These are phyloP conservation scores for Poecile atricapillus DNA, from an alignment of 2,113 vertebrate genomes.

Conservation along the genomic window DNA sequence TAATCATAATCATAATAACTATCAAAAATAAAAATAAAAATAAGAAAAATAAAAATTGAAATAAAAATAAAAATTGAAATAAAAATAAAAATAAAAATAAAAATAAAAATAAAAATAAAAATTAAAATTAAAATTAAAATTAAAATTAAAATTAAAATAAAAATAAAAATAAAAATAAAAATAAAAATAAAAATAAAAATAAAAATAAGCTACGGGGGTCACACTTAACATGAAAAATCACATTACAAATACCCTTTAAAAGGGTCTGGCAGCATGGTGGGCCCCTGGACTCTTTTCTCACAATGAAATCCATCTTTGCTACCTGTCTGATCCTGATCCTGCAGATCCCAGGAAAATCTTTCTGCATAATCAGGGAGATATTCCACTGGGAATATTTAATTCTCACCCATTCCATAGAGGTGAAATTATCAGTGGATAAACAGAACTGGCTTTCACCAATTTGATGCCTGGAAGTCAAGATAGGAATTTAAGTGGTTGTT, in stretches of 20 bases:
- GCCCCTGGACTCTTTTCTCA: background rate
- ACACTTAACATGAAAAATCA: background rate
- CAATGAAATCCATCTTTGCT: background rate
- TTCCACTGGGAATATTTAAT: background rate
- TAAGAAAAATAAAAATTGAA: no score
- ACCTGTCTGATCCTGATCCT: background rate
- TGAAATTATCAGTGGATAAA: background rate
- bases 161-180: background rate
- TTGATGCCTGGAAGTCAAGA: background rate
- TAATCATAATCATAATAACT: no score
- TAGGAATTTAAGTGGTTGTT: background rate
- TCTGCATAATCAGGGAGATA: no score
- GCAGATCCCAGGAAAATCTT: background rate
- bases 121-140: background rate
- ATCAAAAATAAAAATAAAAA: no score
- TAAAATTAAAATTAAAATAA: background rate
- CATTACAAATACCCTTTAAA: background rate
- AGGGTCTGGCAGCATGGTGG: background rate
- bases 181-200: background rate
- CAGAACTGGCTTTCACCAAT: background rate
- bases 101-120: background rate
- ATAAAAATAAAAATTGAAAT: no score
- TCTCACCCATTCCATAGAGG: rapidly evolving
- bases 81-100: background rate
- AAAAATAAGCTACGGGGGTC: background rate